A percentile compares a stretch with the other conserved stretches of the same genome.
phyloP scores from a whole-genome alignment of 2,888 invertebrate genomes.

The Ectobius pallidus region DNA sequence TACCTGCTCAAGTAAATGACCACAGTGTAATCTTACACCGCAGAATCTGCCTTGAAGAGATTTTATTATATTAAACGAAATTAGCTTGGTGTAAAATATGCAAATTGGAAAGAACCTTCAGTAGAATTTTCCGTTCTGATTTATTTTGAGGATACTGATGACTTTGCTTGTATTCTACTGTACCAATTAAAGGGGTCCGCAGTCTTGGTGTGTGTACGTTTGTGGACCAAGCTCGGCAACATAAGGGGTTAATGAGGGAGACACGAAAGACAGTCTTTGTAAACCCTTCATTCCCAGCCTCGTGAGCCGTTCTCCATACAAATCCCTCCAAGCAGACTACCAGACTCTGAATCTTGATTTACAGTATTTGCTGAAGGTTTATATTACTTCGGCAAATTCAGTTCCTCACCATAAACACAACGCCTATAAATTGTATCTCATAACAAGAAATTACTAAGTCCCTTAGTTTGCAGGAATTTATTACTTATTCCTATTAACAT shows the following conservation, averaged over 20 bases:
- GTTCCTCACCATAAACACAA: slow-evolving; percentile 23
- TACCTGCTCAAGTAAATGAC: no score
- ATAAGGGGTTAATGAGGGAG: neutral
- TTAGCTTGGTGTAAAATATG: no score
- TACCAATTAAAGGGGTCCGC: neutral
- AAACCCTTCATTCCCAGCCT: neutral
- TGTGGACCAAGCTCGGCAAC: neutral
- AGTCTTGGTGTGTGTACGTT: neutral
- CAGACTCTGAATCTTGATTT: slow-evolving; percentile 39
- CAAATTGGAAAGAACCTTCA: no score
- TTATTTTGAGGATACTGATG: neutral
- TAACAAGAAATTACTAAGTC: slow-evolving; percentile 8
- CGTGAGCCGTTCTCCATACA: neutral
- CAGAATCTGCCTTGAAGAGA: no score
- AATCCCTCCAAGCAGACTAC: neutral
- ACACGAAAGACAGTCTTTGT: no score
- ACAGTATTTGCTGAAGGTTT: slow-evolving; percentile 42
- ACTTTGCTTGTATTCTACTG: neutral
- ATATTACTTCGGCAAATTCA: slow-evolving; percentile 42
- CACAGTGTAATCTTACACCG: no score
- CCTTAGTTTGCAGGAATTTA: neutral
- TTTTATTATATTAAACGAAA: no score
- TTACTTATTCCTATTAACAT: neutral
- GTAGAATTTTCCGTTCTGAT: no score
- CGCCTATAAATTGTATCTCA: neutral